These are phyloP conservation scores for Antechinus flavipes DNA, from an alignment of 2,113 vertebrate species.

Conservation along the genomic window DNA sequence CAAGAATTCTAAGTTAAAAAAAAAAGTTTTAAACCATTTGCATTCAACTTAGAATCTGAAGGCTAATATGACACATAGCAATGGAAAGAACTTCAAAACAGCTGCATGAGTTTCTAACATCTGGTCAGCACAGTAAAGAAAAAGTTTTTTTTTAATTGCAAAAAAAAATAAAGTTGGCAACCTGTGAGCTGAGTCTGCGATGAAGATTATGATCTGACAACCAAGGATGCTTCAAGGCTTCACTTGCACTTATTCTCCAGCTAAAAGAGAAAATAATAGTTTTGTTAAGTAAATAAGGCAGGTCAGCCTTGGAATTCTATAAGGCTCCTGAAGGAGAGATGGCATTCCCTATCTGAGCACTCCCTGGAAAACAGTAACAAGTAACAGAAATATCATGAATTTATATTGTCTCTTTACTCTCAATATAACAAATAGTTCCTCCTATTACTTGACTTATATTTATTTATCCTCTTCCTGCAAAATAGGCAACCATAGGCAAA, in stretches of 20 bases:
- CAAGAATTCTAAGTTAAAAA: background rate
- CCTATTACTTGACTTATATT: background rate
- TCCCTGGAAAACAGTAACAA: background rate
- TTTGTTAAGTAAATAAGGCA: slow-evolving; percentile 13
- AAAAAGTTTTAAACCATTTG: background rate
- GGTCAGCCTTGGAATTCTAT: slow-evolving; percentile 35
- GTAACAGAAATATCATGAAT: background rate
- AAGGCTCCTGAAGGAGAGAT: background rate
- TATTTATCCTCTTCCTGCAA: background rate
- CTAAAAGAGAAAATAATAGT: slow-evolving; percentile 82
- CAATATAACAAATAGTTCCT: background rate
- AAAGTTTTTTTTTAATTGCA: background rate
- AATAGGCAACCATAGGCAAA: background rate
- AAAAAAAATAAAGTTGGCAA: slow-evolving; percentile 68
- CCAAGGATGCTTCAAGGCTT: slow-evolving; percentile 95
- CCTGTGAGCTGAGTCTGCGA: slow-evolving; percentile 88
- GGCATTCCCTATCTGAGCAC: background rate
- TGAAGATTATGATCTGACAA: slow-evolving; percentile 92
- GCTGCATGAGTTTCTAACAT: background rate
- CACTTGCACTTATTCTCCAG: slow-evolving; percentile 97
- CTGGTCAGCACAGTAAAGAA: slow-evolving; percentile 21
- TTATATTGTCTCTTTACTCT: background rate
- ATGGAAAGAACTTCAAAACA: slow-evolving; percentile 35
- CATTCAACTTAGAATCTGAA: background rate
- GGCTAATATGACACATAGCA: background rate